A percentile compares a stretch with the other conserved stretches of the same genome.
phyloP scores from a whole-genome alignment of 2,888 invertebrate genomes.

The Lasioglossum figueresi region DNA sequence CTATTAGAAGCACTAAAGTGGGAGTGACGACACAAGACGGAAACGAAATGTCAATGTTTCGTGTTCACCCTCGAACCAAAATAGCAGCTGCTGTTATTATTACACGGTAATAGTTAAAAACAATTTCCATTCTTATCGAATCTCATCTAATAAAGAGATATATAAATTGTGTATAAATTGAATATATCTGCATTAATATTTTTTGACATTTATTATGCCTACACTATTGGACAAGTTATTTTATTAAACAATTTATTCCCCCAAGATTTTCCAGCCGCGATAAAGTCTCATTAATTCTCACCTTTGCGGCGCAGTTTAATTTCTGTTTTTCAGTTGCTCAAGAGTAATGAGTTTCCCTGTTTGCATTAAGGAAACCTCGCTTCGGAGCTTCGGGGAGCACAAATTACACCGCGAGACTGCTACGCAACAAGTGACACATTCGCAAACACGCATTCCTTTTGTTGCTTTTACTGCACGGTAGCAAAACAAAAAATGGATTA shows the following conservation, averaged over 20 bases:
- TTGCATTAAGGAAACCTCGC: neutral
- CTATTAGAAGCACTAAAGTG: neutral
- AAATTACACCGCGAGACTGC: neutral
- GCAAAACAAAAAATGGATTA: neutral
- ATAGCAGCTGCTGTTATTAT: conserved; percentile 25
- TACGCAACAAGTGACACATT: neutral
- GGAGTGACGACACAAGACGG: neutral
- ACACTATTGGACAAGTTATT: neutral
- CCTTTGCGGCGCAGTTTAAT: neutral
- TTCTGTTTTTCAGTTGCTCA: neutral
- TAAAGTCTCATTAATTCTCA: neutral
- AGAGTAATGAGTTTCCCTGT: conserved; percentile 7
- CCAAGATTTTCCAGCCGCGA: neutral
- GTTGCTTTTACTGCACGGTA: neutral
- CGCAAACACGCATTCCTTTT: neutral
- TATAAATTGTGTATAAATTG: neutral
- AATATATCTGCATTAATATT: neutral
- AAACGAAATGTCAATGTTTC: conserved; percentile 41
- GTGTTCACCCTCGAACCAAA: conserved; percentile 15
- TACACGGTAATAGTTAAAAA: conserved; percentile 23
- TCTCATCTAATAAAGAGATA: neutral
- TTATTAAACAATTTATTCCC: neutral
- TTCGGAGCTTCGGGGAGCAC: neutral
- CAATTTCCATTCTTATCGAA: too few species aligned
- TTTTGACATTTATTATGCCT: neutral